Evolutionary conservation across 2,797 vertebrate genomes (phyloP), one percentile per base, ranked within the genome.

Genomic region (Buphagus erythrorhynchus): DNA sequence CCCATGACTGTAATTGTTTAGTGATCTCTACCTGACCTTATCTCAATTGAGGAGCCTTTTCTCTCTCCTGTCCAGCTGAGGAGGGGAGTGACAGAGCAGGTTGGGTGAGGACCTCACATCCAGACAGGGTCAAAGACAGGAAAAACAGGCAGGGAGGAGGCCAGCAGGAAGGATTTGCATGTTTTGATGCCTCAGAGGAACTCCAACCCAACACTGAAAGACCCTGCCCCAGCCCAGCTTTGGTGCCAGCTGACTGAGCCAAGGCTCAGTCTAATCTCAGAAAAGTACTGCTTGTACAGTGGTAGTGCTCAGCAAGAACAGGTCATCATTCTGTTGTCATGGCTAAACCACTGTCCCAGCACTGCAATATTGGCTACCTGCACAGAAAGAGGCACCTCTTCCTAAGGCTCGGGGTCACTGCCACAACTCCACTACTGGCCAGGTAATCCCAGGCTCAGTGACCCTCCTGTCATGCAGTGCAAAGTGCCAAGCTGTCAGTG

Each of bases 161-260:
- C 61, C 19, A 2, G 52, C 36, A 79, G 62, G 62, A 93, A 90
- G 40, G 31, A 62, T 49, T 59, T 93, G 42, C 17, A 13, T 11
- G 8, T 72, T 81, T 75, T 71, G n/a, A 46, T 86, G 43, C 24
- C 51, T 76, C 45, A 31, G 26, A 79, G 52, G 31, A 12, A 26
- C 59, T 88, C n/a, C 28, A 31, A 67, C 61, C 8, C 48, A n/a
- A 28, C 0, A 0, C 25, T 33, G 33, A 42, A 65, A 75, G n/a
- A 51, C 13, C 3, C 18, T 13, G 5, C 0, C 31, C 24, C 21
- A 31, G 43, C n/a, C 13, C 57, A 52, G 26, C 13, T 15, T 48
- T 45, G 6, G 12, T 16, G 31, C 35, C 73, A 80, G 35, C 29
- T 0, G 0, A 5, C 17, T 58, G 35, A 72, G 7, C 35, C 38